Evolutionary conservation across 2,888 invertebrate species (phyloP).

Genomic region (Xestobium rufovillosum): DNA sequence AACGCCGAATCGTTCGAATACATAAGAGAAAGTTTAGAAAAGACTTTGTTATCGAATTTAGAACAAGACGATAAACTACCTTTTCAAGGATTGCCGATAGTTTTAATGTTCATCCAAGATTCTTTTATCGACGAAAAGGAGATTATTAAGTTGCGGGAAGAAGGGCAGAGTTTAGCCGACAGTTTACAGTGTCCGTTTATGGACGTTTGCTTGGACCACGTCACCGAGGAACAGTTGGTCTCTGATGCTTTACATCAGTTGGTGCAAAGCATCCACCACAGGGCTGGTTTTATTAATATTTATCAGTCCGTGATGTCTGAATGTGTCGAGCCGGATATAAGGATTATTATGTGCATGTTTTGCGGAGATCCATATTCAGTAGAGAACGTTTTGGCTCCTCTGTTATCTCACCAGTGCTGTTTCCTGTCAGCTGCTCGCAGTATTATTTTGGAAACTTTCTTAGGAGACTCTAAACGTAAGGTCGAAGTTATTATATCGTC

Average conservation of each 20-base stretch:
- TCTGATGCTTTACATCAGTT: constrained; percentile 67
- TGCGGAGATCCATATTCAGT: constrained; percentile 92
- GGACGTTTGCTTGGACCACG: constrained; percentile 64
- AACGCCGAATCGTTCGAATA: constrained; percentile 89
- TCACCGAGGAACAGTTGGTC: constrained; percentile 57
- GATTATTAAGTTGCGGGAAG: constrained; percentile 74
- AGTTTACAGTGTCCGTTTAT: constrained; percentile 82
- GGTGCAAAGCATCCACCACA: constrained; percentile 68
- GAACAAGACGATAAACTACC: constrained; percentile 83
- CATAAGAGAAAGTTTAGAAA: constrained; percentile 83
- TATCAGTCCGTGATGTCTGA: constrained; percentile 70
- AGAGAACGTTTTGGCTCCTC: constrained; percentile 80
- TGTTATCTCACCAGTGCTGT: constrained; percentile 81
- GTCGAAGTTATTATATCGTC: constrained; percentile 88
- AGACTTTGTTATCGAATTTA: constrained; percentile 80
- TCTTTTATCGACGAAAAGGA: constrained; percentile 76
- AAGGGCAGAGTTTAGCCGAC: constrained; percentile 84
- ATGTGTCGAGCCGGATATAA: constrained; percentile 75
- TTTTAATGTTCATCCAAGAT: constrained; percentile 85
- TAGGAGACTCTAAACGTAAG: constrained; percentile 83
- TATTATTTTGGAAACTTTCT: constrained; percentile 84
- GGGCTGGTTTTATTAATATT: constrained; percentile 65
- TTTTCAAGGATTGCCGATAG: constrained; percentile 81
- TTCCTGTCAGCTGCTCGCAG: constrained; percentile 79
- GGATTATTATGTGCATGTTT: constrained; percentile 92